Evolutionary conservation across 2,888 invertebrate genomes (phyloP).

Genomic region (Himalopsyche japonica): DNA sequence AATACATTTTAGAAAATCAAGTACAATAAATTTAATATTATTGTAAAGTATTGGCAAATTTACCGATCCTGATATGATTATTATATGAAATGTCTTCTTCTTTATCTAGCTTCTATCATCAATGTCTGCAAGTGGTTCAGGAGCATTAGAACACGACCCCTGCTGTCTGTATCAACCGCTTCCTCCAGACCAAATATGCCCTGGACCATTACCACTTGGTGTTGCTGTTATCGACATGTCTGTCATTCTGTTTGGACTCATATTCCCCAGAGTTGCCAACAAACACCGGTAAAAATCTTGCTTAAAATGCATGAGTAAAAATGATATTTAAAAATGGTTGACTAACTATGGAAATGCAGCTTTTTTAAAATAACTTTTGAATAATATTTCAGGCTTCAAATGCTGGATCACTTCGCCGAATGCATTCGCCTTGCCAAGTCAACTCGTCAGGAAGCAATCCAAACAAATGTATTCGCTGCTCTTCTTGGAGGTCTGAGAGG

Average conservation of each 20-base stretch:
- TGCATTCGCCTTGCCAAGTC: conserved; percentile 94
- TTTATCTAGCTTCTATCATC: conserved; percentile 77
- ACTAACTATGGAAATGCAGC: too few relatives aligned
- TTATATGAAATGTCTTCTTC: too few relatives aligned
- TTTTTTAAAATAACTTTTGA: background rate
- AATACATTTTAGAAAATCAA: too few relatives aligned
- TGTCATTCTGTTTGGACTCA: conserved; percentile 87
- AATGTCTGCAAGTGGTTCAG: conserved; percentile 93
- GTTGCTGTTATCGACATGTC: conserved; percentile 96
- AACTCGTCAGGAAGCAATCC: conserved; percentile 89
- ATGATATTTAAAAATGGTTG: background rate
- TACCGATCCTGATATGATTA: too few relatives aligned
- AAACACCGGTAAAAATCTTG: conserved; percentile 76
- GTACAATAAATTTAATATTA: too few relatives aligned
- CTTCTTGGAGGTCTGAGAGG: conserved; percentile 86
- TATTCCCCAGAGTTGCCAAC: conserved; percentile 92
- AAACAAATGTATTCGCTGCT: conserved; percentile 96
- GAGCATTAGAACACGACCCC: conserved; percentile 95
- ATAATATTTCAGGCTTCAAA: conserved; percentile 74
- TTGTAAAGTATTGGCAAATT: too few relatives aligned
- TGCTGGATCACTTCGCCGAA: conserved; percentile 95
- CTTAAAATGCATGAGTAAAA: too few relatives aligned
- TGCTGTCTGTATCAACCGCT: conserved; percentile 84
- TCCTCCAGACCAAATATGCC: conserved; percentile 53
- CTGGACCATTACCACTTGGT: conserved; percentile 87